These are phyloP conservation scores for Polydesmus complanatus DNA, from an alignment of 2,888 invertebrate genomes.

Conservation along the genomic window DNA sequence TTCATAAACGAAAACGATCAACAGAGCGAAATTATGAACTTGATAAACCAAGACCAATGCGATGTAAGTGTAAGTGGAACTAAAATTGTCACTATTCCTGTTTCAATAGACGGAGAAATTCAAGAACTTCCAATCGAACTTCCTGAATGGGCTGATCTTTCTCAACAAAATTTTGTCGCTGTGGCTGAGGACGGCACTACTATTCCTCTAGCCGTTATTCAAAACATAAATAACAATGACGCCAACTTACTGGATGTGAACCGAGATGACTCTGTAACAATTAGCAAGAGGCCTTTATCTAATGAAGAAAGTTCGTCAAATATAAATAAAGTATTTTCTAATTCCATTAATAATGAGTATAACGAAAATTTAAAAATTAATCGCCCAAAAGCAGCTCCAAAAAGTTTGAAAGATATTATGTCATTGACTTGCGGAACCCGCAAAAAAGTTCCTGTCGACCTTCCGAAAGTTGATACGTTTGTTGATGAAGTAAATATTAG, in stretches of 20 bases:
- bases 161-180: slow-evolving; percentile 1
- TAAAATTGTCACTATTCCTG: background rate
- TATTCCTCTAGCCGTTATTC: slow-evolving; percentile 6
- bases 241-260: background rate
- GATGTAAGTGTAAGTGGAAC: too few species aligned
- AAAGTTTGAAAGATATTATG: background rate
- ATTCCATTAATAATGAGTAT: too few species aligned
- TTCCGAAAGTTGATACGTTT: too few species aligned
- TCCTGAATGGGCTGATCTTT: slow-evolving; percentile 8
- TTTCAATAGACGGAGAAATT: background rate
- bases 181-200: slow-evolving; percentile 9
- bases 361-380: too few species aligned
- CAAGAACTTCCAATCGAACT: slow-evolving; percentile 9
- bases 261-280: background rate
- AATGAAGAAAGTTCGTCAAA: too few species aligned
- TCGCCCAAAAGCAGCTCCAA: background rate
- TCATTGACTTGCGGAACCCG: background rate
- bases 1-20: too few species aligned
- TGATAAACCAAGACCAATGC: too few species aligned
- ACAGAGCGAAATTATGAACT: too few species aligned
- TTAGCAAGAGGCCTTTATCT: too few species aligned
- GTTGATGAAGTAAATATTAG: too few species aligned
- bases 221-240: background rate
- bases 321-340: too few species aligned
- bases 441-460: background rate